Conservation (phyloP, 2,888 invertebrate genomes). For the Vesta saturnalis region DNA sequence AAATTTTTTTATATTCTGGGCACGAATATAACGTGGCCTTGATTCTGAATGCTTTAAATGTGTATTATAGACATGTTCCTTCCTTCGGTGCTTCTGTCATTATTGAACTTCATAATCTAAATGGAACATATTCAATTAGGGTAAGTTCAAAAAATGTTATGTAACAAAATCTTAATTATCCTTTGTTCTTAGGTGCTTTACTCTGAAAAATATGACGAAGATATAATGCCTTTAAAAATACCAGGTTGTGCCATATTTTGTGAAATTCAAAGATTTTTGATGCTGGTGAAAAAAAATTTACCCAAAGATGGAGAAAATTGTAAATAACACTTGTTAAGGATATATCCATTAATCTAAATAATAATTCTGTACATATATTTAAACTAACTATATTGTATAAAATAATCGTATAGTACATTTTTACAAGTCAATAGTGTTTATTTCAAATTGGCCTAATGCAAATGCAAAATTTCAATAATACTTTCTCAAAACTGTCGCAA, state of each 20-base stretch:
- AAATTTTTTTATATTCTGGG: constrained; percentile 45
- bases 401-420: too few relatives aligned
- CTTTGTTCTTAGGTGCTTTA: constrained; percentile 9
- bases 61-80: constrained; percentile 29
- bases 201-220: neutral
- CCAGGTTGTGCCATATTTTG: constrained; percentile 16
- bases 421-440: too few relatives aligned
- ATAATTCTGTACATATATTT: too few relatives aligned
- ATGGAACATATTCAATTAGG: constrained; percentile 38
- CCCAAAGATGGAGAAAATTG: neutral
- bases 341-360: too few relatives aligned
- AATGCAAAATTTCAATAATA: too few relatives aligned
- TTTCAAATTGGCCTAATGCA: too few relatives aligned
- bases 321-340: too few relatives aligned
- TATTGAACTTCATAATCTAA: constrained; percentile 43
- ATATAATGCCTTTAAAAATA: constrained; percentile 8
- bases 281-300: constrained; percentile 5
- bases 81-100: constrained; percentile 39
- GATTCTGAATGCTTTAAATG: constrained; percentile 32
- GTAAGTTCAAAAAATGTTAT: constrained; percentile 22
- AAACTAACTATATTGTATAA: too few relatives aligned
- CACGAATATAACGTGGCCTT: constrained; percentile 41
- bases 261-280: neutral
- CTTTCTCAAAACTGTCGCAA: too few relatives aligned
- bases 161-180: neutral